These are phyloP conservation scores for Ondatra zibethicus DNA, from an alignment of 2,113 vertebrate genomes.

Conservation along the genomic window DNA sequence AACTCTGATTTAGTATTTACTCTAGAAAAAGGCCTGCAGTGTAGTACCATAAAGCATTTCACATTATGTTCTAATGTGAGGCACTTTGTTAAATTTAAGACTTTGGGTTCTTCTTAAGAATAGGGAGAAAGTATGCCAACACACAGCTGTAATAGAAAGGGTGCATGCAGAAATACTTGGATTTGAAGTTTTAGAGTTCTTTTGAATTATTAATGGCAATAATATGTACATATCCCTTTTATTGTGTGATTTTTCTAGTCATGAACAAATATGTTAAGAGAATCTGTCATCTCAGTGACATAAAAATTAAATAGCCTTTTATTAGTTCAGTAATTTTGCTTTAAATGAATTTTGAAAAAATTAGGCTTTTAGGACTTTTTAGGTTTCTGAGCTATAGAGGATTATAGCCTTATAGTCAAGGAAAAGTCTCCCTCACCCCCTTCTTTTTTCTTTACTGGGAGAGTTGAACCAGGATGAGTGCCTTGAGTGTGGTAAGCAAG, in stretches of 20 bases:
- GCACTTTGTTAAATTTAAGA: background rate
- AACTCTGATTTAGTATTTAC: background rate
- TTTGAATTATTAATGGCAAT: background rate
- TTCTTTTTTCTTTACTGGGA: background rate
- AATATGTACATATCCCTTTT: background rate
- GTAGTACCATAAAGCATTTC: background rate
- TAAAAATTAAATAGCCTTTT: background rate
- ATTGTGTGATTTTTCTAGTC: background rate
- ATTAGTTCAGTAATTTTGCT: conserved; percentile 30
- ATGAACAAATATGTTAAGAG: background rate
- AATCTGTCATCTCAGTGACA: background rate
- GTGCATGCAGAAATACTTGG: background rate
- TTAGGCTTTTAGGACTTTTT: background rate
- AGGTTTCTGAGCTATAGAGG: conserved; percentile 15
- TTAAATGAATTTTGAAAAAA: conserved; percentile 6
- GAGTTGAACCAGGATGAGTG: background rate
- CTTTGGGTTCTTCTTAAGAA: background rate
- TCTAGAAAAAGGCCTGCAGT: background rate
- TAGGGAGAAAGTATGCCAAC: background rate
- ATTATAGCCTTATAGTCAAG: background rate
- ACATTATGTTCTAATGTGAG: background rate
- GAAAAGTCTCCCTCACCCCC: background rate
- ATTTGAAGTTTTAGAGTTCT: background rate
- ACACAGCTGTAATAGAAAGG: background rate
- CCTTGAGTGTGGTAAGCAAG: background rate